Conservation (phyloP, 2,113 vertebrate genomes). For the Rana temporaria region DNA sequence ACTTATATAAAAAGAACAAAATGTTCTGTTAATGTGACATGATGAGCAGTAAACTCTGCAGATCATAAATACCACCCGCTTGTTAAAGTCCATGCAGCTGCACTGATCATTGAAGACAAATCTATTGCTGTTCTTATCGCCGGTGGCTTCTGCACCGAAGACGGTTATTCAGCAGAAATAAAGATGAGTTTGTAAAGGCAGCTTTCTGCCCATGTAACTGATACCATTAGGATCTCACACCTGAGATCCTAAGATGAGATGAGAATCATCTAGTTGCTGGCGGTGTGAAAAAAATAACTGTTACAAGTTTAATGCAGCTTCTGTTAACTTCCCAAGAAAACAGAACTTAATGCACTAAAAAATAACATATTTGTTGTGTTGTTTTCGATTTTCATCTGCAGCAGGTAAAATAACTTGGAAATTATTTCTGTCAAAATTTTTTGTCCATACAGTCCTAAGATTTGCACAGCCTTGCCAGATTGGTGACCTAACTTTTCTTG, state of each 20-base stretch:
- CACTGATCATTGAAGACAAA: not conserved
- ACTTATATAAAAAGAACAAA: conserved; percentile 37
- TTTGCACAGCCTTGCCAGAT: too few relatives aligned
- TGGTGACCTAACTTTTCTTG: too few relatives aligned
- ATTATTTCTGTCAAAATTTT: too few relatives aligned
- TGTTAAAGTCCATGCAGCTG: conserved; percentile 23
- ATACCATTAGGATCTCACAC: not conserved
- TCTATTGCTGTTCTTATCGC: conserved; percentile 27
- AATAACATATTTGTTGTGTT: too few relatives aligned
- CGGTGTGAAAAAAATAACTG: too few relatives aligned
- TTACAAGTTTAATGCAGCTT: too few relatives aligned
- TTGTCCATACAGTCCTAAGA: too few relatives aligned
- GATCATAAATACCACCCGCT: conserved; percentile 43
- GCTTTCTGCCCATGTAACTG: not conserved
- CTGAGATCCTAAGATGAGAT: not conserved
- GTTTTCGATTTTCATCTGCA: too few relatives aligned
- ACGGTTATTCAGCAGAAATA: not conserved
- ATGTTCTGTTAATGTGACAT: conserved; percentile 39
- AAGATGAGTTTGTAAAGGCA: not conserved
- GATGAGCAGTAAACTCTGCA: conserved; percentile 52
- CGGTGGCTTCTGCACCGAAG: conserved; percentile 5
- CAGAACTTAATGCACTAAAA: too few relatives aligned
- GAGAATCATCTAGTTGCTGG: not conserved
- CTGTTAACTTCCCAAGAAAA: too few relatives aligned
- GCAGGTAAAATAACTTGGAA: too few relatives aligned